Conservation (phyloP, 2,888 invertebrate genomes). For the Lithophane ornitopus region DNA sequence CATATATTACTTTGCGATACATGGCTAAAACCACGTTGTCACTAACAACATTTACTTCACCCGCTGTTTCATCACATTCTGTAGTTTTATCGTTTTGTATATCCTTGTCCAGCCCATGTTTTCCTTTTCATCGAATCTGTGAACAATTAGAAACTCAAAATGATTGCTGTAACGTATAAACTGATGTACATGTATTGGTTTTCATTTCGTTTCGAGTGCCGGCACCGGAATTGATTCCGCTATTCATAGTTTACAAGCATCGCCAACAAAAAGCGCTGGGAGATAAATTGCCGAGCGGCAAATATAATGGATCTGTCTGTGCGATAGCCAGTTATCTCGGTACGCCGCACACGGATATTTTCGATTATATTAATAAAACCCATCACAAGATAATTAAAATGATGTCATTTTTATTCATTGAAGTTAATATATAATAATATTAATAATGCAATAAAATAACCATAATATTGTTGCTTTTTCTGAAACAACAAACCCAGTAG, state of each 20-base stretch:
- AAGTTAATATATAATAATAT: conserved; percentile 5
- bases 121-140: conserved; percentile 70
- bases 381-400: conserved; percentile 54
- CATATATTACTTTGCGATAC: conserved; percentile 80
- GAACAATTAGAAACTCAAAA: conserved; percentile 69
- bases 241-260: conserved; percentile 81
- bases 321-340: conserved; percentile 77
- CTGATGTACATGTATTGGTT: conserved; percentile 59
- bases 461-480: neutral
- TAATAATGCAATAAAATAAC: neutral
- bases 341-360: conserved; percentile 70
- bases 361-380: conserved; percentile 74
- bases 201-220: conserved; percentile 69
- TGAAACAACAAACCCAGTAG: neutral
- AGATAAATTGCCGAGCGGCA: conserved; percentile 79
- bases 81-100: conserved; percentile 63
- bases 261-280: conserved; percentile 77
- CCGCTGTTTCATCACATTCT: conserved; percentile 56
- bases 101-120: conserved; percentile 60
- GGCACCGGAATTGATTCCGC: conserved; percentile 76
- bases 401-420: conserved; percentile 34
- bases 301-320: conserved; percentile 80
- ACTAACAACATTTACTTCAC: conserved; percentile 69
- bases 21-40: conserved; percentile 72
- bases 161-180: conserved; percentile 59